Percentiles rank a stretch among this genome's conserved stretches.
Evolutionary conservation across 2,888 invertebrate genomes (phyloP).

Genomic region (Busseola fusca): DNA sequence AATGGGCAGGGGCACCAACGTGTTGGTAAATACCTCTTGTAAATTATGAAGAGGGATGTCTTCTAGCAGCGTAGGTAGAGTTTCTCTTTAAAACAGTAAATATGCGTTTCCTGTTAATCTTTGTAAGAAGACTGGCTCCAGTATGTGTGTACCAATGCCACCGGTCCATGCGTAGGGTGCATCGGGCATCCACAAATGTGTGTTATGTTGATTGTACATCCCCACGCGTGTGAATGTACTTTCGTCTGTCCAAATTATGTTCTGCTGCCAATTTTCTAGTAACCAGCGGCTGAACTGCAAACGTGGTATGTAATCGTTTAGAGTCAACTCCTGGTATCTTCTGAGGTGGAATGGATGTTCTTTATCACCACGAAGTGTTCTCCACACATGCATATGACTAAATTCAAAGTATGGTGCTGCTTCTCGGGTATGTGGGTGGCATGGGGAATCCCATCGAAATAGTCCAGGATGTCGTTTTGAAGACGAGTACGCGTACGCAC

Average conservation of each 20-base stretch:
- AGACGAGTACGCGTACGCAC: too few species aligned
- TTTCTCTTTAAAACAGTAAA: constrained; percentile 7
- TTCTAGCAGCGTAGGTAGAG: constrained; percentile 6
- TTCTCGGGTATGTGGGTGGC: too few species aligned
- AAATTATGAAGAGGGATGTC: constrained; percentile 1
- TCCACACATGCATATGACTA: too few species aligned
- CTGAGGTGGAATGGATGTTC: too few species aligned
- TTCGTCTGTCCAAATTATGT: not conserved
- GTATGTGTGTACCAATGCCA: constrained; percentile 1
- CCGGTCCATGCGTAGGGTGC: not conserved
- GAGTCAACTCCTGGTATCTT: too few species aligned
- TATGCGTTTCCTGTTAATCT: constrained; percentile 11
- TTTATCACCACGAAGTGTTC: too few species aligned
- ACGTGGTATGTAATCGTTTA: too few species aligned
- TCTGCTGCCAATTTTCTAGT: too few species aligned
- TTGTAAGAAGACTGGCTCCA: constrained; percentile 2
- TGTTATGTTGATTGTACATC: constrained; percentile 5
- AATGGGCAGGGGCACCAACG: not conserved
- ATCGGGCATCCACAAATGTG: constrained; percentile 6
- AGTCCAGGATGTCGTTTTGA: too few species aligned
- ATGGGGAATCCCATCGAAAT: too few species aligned
- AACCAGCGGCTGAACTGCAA: too few species aligned
- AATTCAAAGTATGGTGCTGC: too few species aligned
- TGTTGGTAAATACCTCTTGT: constrained; percentile 2
- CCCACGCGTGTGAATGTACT: not conserved